Evolutionary conservation across 2,888 invertebrate species (phyloP), one percentile per base, ranked within the genome.

Genomic region (Arenicola marina): DNA sequence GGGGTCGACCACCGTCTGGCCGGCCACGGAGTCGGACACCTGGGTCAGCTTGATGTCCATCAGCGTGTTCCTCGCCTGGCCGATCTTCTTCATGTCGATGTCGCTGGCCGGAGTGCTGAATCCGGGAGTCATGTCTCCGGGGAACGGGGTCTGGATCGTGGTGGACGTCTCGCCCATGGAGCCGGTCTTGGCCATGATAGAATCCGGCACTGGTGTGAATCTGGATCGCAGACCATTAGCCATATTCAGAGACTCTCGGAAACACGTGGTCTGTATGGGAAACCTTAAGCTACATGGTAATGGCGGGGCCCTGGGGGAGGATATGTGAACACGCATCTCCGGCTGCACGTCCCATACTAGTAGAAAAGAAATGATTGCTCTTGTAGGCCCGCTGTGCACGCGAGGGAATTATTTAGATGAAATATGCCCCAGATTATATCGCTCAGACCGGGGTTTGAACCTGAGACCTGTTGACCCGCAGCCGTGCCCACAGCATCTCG

Each of bases 41-140:
- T 97, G 96, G 1, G 93, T 96, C 33, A 99, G 85, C 84, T 98
- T 97, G 0, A 99, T 98, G 79, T 96, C 96, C 99, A 99, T 99
- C 2, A 99, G 86, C 2, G 97, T 96, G 83, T 98, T 99, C 80
- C 98, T 88, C 0, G 99, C 99, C 86, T 72, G 66, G 2, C 99
- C 99, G 78, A 99, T 99, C 87, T 98, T 99, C 65, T 96, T 88
- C 75, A 99, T 87, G 87, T 99, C 99, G 82, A 99, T 88, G 83
- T 99, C 97, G 7, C 58, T 60, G 32, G 69, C 63, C 3, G 85
- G 84, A 85, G 86, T 7, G 85, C 84, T 46, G 84, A 76, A 72
- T 83, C 83, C 86, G 1, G 77, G 78, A 0, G 78, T 79, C 57
- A 65, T 69, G 38, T 71, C 61, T 0, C 79, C 75, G 11, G 80